Percentiles rank a stretch among this genome's conserved stretches.
phyloP scores from a whole-genome alignment of 1,140 invertebrate genomes.

The Bombyx mori region ASM3026992v2 NC_085132.1:4452001-4452500 shows the following conservation, averaged over 20 bases:
- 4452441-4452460: no score
- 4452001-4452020: slow-evolving; percentile 94
- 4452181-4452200: slow-evolving; percentile 95
- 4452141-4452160: slow-evolving; percentile 96
- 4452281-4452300: no score
- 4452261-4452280: slow-evolving; percentile 72
- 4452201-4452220: slow-evolving; percentile 92
- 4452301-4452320: no score
- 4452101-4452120: slow-evolving; percentile 97
- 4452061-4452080: slow-evolving; percentile 96
- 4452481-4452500: no score
- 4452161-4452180: slow-evolving; percentile 89
- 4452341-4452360: no score
- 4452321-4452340: no score
- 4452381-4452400: no score
- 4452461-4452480: no score
- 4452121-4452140: slow-evolving; percentile 96
- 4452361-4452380: no score
- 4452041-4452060: slow-evolving; percentile 90
- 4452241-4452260: slow-evolving; percentile 84
- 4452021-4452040: slow-evolving; percentile 95
- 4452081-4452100: slow-evolving; percentile 92
- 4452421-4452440: no score
- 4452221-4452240: slow-evolving; percentile 93
- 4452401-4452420: no score